phyloP scores from a whole-genome alignment of 2,797 vertebrate genomes.

The Ctenosaura bakeri region DNA sequence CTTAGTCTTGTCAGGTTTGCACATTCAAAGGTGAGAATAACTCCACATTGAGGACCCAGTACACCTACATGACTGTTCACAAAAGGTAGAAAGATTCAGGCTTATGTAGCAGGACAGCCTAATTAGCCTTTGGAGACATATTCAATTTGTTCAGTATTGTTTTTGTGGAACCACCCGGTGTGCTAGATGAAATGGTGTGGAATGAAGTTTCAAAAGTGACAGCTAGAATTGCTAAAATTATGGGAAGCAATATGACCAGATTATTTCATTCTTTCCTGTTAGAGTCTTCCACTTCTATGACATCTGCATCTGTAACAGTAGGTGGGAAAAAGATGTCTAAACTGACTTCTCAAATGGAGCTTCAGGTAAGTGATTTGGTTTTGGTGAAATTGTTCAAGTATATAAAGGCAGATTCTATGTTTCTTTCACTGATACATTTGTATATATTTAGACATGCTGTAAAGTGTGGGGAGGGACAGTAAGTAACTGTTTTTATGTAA shows the following conservation, averaged over 20 bases:
- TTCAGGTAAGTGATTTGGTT: constrained; percentile 84
- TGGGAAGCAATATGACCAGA: not conserved
- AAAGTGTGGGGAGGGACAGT: not conserved
- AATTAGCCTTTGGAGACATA: not conserved
- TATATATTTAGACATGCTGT: not conserved
- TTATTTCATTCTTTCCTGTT: constrained; percentile 50
- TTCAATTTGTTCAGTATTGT: not conserved
- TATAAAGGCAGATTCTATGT: not conserved
- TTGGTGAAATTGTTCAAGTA: constrained; percentile 31
- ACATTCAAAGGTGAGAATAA: not conserved
- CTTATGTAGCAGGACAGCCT: not conserved
- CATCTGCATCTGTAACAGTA: constrained; percentile 84
- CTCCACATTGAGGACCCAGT: not conserved
- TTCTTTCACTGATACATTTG: constrained; percentile 41
- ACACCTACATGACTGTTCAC: not conserved
- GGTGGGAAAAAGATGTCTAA: constrained; percentile 87
- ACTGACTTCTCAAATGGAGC: constrained; percentile 91
- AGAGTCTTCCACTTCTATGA: constrained; percentile 77
- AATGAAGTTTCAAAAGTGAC: not conserved
- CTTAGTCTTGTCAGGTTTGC: not conserved
- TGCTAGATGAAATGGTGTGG: not conserved
- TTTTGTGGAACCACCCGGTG: not conserved
- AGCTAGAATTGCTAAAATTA: not conserved
- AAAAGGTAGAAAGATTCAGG: not conserved
- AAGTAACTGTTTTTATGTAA: constrained; percentile 16